Percentiles rank a stretch among this genome's conserved stretches.
These are phyloP conservation scores for Hexactinellida sp. DNA, from an alignment of 37 sponge, comb jelly and placozoan genomes.

Conservation along the genomic window DNA sequence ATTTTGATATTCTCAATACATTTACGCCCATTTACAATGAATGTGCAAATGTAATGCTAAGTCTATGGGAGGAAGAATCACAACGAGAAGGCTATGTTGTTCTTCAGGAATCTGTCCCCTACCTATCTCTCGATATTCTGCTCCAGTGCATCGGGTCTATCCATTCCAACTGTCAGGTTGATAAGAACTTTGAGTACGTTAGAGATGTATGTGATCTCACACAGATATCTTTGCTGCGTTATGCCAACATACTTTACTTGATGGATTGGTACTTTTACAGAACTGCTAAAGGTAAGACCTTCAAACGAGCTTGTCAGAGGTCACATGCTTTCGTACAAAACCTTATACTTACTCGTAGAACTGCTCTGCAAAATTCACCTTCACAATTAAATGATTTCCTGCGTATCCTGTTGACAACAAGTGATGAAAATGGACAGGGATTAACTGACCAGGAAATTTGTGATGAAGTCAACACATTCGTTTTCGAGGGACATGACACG, in stretches of 20 bases:
- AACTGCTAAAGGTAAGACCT: not conserved
- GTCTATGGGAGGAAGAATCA: not conserved
- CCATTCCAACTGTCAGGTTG: not conserved
- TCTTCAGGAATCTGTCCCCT: not conserved
- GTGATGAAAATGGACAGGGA: not conserved
- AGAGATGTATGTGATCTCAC: slow-evolving; percentile 8
- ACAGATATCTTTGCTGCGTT: not conserved
- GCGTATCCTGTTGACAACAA: not conserved
- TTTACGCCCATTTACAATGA: not conserved
- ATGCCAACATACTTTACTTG: not conserved
- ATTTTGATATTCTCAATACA: not conserved
- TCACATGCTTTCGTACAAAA: not conserved
- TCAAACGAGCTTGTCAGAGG: not conserved
- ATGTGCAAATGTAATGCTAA: not conserved
- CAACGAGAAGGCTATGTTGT: not conserved
- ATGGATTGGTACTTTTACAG: not conserved
- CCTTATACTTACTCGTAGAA: not conserved
- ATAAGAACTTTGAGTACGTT: not conserved
- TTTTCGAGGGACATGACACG: not conserved
- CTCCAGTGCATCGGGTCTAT: not conserved
- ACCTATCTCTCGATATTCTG: not conserved
- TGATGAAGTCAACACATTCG: slow-evolving; percentile 6
- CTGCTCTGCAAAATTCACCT: not conserved
- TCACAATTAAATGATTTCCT: not conserved
- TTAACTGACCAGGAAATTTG: not conserved